Evolutionary conservation across 2,797 vertebrate genomes (phyloP).

Genomic region (Phoebastria nigripes): DNA sequence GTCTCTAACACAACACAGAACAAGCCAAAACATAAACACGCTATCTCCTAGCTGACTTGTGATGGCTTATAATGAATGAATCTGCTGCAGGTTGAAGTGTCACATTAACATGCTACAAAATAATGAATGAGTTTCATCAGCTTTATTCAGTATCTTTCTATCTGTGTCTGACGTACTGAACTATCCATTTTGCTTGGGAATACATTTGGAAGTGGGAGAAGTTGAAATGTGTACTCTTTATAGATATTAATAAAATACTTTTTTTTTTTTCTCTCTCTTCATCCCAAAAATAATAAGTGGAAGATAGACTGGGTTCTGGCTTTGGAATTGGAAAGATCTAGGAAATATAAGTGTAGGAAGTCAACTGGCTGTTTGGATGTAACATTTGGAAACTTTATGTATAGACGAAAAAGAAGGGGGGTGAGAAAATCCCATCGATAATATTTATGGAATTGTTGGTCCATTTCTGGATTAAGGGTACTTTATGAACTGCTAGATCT

Average conservation of each 20-base stretch:
- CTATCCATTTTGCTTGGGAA: slow-evolving; percentile 3
- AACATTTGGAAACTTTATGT: not conserved
- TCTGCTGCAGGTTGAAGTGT: not conserved
- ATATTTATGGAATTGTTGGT: not conserved
- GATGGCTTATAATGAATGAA: not conserved
- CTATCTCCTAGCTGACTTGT: not conserved
- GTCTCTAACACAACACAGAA: not conserved
- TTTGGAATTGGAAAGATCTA: not conserved
- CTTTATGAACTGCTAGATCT: not conserved
- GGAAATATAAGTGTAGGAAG: not conserved
- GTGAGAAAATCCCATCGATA: not conserved
- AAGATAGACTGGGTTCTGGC: not conserved
- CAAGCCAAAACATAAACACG: not conserved
- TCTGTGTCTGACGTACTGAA: not conserved
- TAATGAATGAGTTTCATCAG: not conserved
- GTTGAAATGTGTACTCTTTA: not conserved
- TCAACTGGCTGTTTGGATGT: not conserved
- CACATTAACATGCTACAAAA: not conserved
- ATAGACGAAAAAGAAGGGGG: not conserved
- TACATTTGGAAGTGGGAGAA: not conserved
- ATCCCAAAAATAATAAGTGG: not conserved
- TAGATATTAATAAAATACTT: not conserved
- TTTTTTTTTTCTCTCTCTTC: not conserved
- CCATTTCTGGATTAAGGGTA: not conserved
- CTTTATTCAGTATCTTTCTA: not conserved